A percentile compares a stretch with the other conserved stretches of the same genome.
Evolutionary conservation across 2,797 vertebrate genomes (phyloP).

Genomic region (Onychomys leucogaster): DNA sequence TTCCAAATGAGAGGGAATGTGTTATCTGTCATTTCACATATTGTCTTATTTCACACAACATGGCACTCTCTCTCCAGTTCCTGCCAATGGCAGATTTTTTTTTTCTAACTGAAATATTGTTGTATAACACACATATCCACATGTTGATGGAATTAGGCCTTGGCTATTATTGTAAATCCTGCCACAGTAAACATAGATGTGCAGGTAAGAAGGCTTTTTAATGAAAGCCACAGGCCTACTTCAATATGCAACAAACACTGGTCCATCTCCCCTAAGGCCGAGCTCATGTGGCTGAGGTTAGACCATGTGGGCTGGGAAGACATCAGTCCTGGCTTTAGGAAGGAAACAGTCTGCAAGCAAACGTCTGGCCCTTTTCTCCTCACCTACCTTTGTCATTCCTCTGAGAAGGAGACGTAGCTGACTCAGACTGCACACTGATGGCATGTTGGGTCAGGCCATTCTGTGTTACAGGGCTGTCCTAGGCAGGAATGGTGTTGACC

Average conservation of each 20-base stretch:
- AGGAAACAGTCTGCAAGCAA: not conserved
- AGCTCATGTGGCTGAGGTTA: not conserved
- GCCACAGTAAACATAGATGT: not conserved
- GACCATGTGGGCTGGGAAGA: no score
- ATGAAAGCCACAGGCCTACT: not conserved
- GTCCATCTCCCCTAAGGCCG: not conserved
- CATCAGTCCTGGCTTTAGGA: not conserved
- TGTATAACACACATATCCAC: not conserved
- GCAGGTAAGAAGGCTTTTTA: not conserved
- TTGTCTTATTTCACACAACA: not conserved
- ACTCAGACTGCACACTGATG: fast-evolving
- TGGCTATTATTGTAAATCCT: not conserved
- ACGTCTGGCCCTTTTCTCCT: fast-evolving
- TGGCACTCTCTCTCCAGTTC: no score
- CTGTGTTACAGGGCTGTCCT: not conserved
- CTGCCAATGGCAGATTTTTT: not conserved
- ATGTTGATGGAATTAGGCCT: not conserved
- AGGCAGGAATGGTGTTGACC: not conserved
- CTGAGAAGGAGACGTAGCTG: not conserved
- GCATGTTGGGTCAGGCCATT: not conserved
- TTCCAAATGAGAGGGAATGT: not conserved
- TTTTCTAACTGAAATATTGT: not conserved
- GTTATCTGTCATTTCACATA: not conserved
- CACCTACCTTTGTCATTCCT: not conserved
- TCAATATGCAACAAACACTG: no score